Conservation (phyloP, 2,797 vertebrate species). For the Sandelia bainsii region DNA sequence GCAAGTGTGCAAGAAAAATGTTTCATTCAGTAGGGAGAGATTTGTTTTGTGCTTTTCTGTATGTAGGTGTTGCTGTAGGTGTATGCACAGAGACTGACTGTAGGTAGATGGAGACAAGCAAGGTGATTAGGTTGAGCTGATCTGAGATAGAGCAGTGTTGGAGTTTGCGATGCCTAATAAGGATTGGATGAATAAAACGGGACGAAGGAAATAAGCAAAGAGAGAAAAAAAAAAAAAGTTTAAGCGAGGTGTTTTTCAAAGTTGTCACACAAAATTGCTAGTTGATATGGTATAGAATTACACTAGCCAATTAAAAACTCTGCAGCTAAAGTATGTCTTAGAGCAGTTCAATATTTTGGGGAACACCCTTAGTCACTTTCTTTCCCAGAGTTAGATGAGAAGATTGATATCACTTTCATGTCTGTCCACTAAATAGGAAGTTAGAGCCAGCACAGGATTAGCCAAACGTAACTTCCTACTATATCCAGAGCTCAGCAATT, state of each 20-base stretch:
- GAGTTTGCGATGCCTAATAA: conserved; percentile 40
- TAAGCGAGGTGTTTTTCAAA: conserved; percentile 12
- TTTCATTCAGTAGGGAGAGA: conserved; percentile 30
- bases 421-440: neutral
- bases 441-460: neutral
- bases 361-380: neutral
- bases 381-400: neutral
- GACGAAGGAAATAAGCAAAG: neutral
- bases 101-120: conserved; percentile 45
- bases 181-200: conserved; percentile 6
- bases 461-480: no score
- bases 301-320: neutral
- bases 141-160: conserved; percentile 17
- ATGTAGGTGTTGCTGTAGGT: conserved; percentile 44
- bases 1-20: conserved; percentile 24
- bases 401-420: neutral
- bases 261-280: neutral
- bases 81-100: conserved; percentile 33
- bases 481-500: neutral
- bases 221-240: conserved; percentile 4
- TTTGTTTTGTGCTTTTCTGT: conserved; percentile 30
- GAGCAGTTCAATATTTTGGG: neutral
- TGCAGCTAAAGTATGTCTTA: neutral
- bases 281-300: neutral
- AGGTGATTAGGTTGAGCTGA: conserved; percentile 46